Percentiles rank a stretch among this genome's conserved stretches.
These are phyloP conservation scores for Leptinotarsa defecta DNA, from an alignment of 1,140 invertebrate species.

Conservation along the genomic window DNA sequence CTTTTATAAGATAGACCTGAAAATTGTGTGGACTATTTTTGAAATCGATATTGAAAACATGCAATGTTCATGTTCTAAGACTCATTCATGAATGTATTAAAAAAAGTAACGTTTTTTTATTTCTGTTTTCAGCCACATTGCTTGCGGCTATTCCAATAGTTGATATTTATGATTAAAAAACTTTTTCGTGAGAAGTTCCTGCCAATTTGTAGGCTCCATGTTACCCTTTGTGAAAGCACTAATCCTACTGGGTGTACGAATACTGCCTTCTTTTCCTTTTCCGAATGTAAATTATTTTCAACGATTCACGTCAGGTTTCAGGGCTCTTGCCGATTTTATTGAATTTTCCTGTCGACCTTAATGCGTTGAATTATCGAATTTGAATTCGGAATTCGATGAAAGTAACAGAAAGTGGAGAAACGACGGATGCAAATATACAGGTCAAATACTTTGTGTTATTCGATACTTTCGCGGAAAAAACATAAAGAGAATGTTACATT, in stretches of 20 bases:
- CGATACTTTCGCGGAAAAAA: no score
- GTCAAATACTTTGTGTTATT: no score
- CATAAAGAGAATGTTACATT: no score
- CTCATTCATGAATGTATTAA: no score
- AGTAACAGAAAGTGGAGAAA: constrained; percentile 12
- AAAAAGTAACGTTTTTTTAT: no score
- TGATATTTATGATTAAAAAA: no score
- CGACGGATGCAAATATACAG: constrained; percentile 4
- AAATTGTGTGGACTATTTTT: no score
- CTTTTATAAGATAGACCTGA: no score
- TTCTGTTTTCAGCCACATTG: no score
- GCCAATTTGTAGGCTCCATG: not conserved
- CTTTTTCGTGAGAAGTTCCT: not conserved
- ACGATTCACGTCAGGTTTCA: constrained; percentile 33
- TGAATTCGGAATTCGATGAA: constrained; percentile 28
- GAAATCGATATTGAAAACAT: no score
- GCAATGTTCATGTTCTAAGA: no score
- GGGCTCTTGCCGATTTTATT: constrained; percentile 37
- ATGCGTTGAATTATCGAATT: constrained; percentile 35
- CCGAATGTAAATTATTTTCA: constrained; percentile 31
- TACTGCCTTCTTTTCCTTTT: not conserved
- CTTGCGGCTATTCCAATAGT: no score
- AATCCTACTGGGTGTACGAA: constrained; percentile 15
- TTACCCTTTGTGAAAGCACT: not conserved
- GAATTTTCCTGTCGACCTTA: constrained; percentile 32